Percentiles rank a stretch among this genome's conserved stretches.
Evolutionary conservation across 2,888 invertebrate genomes (phyloP).

Genomic region (Arctia plantaginis): DNA sequence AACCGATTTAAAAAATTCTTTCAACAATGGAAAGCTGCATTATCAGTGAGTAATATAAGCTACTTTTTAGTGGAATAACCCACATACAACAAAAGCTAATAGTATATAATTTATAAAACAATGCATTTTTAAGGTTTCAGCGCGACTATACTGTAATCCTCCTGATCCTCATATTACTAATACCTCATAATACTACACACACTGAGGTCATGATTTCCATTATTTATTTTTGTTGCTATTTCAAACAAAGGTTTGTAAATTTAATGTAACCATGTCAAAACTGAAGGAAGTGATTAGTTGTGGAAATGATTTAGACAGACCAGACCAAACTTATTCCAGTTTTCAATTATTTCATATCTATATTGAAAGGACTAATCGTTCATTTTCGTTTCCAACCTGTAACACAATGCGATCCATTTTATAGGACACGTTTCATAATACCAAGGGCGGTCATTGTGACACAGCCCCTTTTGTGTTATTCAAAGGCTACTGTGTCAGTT

Average conservation of each 20-base stretch:
- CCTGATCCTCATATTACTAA: neutral
- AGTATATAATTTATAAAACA: neutral
- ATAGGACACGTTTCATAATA: conserved; percentile 50
- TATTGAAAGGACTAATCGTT: conserved; percentile 12
- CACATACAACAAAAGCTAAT: too few relatives aligned
- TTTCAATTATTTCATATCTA: conserved; percentile 18
- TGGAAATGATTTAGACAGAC: neutral
- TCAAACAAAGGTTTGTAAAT: neutral
- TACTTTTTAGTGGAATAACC: too few relatives aligned
- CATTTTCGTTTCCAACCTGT: conserved; percentile 7
- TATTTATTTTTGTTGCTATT: neutral
- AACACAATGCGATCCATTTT: conserved; percentile 33
- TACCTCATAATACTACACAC: neutral
- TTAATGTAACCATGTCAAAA: neutral
- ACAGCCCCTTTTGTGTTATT: conserved; percentile 28
- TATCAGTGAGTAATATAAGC: too few relatives aligned
- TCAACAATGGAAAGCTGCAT: too few relatives aligned
- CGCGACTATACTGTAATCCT: neutral
- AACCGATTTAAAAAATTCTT: too few relatives aligned
- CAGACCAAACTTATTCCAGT: neutral
- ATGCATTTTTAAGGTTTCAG: neutral
- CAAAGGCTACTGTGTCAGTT: conserved; percentile 44
- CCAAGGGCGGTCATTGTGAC: conserved; percentile 58
- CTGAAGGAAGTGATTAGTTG: neutral
- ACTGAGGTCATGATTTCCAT: neutral